phyloP scores from a whole-genome alignment of 2,888 invertebrate species.

The Lochmaea crataegi region DNA sequence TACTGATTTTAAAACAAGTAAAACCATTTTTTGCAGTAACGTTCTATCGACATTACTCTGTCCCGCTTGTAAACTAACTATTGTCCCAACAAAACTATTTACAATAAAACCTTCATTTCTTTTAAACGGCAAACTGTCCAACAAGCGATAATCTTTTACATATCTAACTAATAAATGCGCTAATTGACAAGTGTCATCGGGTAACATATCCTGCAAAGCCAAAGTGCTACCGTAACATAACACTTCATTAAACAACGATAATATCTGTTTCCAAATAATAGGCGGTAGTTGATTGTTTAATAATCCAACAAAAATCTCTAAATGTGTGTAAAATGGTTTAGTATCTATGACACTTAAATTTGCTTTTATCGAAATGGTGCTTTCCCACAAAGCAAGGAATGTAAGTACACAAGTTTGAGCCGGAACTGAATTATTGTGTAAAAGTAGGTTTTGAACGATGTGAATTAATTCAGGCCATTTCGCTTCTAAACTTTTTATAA shows the following conservation, averaged over 20 bases:
- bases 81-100: constrained; percentile 64
- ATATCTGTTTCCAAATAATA: constrained; percentile 85
- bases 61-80: constrained; percentile 56
- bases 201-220: constrained; percentile 87
- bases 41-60: constrained; percentile 75
- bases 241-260: constrained; percentile 90
- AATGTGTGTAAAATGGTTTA: constrained; percentile 86
- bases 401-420: constrained; percentile 81
- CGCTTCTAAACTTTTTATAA: constrained; percentile 85
- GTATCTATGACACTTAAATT: constrained; percentile 91
- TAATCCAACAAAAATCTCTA: constrained; percentile 82
- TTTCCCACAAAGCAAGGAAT: constrained; percentile 89
- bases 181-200: constrained; percentile 88
- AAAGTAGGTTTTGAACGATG: constrained; percentile 72
- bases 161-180: constrained; percentile 88
- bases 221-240: constrained; percentile 91
- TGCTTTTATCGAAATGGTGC: constrained; percentile 90
- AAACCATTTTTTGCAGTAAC: constrained; percentile 85
- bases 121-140: constrained; percentile 68
- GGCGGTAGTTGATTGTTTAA: constrained; percentile 78
- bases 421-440: constrained; percentile 71
- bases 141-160: constrained; percentile 84
- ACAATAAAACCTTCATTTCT: constrained; percentile 62
- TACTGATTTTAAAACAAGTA: constrained; percentile 88
- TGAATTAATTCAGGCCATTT: constrained; percentile 87